These are phyloP conservation scores for Amphimedon queenslandica DNA, from an alignment of 37 sponge, comb jelly and placozoan genomes.

Conservation along the genomic window DNA sequence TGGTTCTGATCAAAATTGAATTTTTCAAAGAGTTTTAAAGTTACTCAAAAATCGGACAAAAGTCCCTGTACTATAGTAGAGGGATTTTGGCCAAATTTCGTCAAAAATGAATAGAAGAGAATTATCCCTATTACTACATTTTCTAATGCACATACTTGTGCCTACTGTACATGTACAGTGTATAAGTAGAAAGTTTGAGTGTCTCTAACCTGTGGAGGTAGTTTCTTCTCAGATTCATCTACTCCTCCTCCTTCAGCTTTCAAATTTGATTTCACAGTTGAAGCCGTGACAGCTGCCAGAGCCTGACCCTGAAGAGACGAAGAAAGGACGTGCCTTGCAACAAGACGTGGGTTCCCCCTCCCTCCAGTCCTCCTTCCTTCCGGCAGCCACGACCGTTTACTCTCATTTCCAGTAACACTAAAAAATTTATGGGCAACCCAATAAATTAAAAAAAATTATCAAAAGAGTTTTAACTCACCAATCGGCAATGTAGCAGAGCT, in stretches of 20 bases:
- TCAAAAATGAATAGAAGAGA: too few relatives aligned
- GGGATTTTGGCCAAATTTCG: too few relatives aligned
- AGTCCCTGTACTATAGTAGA: too few relatives aligned
- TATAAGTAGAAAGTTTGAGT: too few relatives aligned
- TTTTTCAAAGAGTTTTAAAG: too few relatives aligned
- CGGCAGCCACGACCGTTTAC: constrained; percentile 31
- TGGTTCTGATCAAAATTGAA: too few relatives aligned
- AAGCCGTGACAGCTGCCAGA: neutral
- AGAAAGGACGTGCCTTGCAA: constrained; percentile 12
- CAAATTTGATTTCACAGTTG: neutral
- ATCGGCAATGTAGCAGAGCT: constrained; percentile 48
- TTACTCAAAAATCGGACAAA: too few relatives aligned
- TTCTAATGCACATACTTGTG: too few relatives aligned
- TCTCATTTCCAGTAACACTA: constrained; percentile 25
- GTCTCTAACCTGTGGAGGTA: constrained; percentile 1
- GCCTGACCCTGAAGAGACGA: constrained; percentile 27
- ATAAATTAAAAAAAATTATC: neutral
- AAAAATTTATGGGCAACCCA: too few relatives aligned
- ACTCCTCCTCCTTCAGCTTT: neutral
- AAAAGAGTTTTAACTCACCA: constrained; percentile 29
- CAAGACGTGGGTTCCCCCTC: constrained; percentile 20
- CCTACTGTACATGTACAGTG: too few relatives aligned
- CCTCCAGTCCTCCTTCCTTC: constrained; percentile 47
- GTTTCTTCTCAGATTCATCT: too few relatives aligned
- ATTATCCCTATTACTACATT: too few relatives aligned